Percentiles rank a stretch among this genome's conserved stretches.
phyloP scores from a whole-genome alignment of 2,113 vertebrate species.

The Sander lucioperca region DNA sequence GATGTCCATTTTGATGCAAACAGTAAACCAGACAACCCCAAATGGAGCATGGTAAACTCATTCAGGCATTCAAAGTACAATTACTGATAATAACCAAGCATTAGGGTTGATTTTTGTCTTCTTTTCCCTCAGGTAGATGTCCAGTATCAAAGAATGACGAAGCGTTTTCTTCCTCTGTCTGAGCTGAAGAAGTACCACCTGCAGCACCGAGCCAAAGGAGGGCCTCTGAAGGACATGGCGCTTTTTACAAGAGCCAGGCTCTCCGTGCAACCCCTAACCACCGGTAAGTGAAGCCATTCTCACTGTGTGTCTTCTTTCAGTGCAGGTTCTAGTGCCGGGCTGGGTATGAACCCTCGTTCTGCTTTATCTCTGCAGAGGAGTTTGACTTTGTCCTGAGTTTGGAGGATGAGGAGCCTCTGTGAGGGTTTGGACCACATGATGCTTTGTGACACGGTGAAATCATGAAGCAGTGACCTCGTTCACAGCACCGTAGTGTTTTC shows the following conservation, averaged over 20 bases:
- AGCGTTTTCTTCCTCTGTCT: slow-evolving; percentile 90
- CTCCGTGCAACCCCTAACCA: slow-evolving; percentile 92
- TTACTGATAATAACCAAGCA: too few species aligned
- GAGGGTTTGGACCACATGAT: slow-evolving; percentile 39
- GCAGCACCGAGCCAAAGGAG: slow-evolving; percentile 85
- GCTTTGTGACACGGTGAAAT: neutral
- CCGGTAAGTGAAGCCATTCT: slow-evolving; percentile 78
- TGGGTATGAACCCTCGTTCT: neutral
- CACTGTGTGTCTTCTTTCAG: neutral
- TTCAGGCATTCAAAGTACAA: neutral
- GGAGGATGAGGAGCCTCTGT: slow-evolving; percentile 87
- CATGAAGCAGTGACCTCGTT: neutral
- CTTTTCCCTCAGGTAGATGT: slow-evolving; percentile 89
- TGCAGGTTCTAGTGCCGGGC: too few species aligned
- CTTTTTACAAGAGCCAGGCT: slow-evolving; percentile 92
- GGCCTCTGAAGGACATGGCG: slow-evolving; percentile 88
- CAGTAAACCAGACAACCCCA: slow-evolving; percentile 93
- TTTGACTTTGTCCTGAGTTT: slow-evolving; percentile 93
- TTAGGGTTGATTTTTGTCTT: neutral
- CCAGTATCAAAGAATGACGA: slow-evolving; percentile 91
- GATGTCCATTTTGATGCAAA: slow-evolving; percentile 90
- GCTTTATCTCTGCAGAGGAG: slow-evolving; percentile 85
- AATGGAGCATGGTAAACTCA: slow-evolving; percentile 93
- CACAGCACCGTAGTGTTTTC: neutral
- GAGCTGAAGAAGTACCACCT: slow-evolving; percentile 92